Conservation (phyloP, 35 echinoderm and acorn worm genomes). For the Lytechinus pictus region DNA sequence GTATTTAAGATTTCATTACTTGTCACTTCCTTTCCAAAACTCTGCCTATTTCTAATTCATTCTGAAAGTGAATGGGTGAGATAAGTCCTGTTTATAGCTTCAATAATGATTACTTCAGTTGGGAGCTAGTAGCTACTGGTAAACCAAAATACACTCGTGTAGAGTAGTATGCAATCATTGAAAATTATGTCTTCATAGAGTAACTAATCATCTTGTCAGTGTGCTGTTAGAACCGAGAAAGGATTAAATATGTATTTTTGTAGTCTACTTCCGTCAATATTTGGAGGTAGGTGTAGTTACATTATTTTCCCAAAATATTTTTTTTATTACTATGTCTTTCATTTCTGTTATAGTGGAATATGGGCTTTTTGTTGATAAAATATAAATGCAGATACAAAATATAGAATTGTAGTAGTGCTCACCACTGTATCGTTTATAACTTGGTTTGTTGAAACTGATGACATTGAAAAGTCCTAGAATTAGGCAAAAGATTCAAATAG, state of each 20-base stretch:
- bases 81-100: background rate
- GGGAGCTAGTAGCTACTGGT: background rate
- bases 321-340: background rate
- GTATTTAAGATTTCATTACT: background rate
- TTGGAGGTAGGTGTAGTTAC: background rate
- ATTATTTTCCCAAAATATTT: background rate
- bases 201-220: background rate
- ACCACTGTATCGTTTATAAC: background rate
- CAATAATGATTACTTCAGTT: background rate
- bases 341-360: background rate
- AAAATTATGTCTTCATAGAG: background rate
- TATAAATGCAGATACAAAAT: background rate
- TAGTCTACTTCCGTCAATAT: background rate
- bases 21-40: constrained; percentile 18
- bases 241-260: background rate
- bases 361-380: background rate
- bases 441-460: background rate
- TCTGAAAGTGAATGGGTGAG: background rate
- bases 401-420: background rate
- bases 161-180: background rate
- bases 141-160: background rate
- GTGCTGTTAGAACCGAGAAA: background rate
- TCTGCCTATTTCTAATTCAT: background rate
- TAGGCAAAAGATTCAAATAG: background rate
- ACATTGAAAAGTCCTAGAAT: background rate